Evolutionary conservation across 1,140 invertebrate genomes (phyloP), one percentile per base, ranked within the genome.

Genomic region (Trichonephila inaurata): DNA sequence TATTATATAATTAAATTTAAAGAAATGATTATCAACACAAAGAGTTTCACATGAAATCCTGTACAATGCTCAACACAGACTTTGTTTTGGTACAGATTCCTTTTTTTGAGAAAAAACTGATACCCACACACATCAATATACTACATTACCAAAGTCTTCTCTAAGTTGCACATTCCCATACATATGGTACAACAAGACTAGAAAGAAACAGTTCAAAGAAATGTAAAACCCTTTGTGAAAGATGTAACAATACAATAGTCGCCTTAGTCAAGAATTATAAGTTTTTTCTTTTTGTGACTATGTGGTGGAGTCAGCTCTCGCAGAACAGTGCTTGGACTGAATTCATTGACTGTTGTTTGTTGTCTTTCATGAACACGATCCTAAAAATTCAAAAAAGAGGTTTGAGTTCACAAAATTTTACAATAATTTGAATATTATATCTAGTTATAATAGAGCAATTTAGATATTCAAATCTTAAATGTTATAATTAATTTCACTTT

Each of bases 261-360:
- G 72, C 5, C n/a, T 33, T 12, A 77, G 4, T 28, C 24, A 10
- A 4, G 83, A 85, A 24, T 85, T 12, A 51, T 12, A 10, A 12
- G 28, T 1, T 58, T 82, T 12, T 91, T 91, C 83, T 92, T 92
- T 28, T 92, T 92, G 10, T 28, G 81, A 14, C 91, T 92, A 18
- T 83, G 83, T 58, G 91, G 91, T n/a, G 91, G 91, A 8, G 91
- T 92, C 1, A 92, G 21, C 21, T 92, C 82, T 69, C 91, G 58
- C 3, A 92, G 28, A 21, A 72, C 83, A 6, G 69, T 24, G 28
- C 91, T 92, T 16, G 91, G 91, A 19, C 91, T 92, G 77, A 10
- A 72, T 87, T 92, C 91, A 24, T 72, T n/a, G 2, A 60, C 12
- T 2, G 24, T 40, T 5, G 16, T 16, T 18, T 44, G 60, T 24